Evolutionary conservation across 2,888 invertebrate genomes (phyloP).

Genomic region (Eurytoma adleriae): DNA sequence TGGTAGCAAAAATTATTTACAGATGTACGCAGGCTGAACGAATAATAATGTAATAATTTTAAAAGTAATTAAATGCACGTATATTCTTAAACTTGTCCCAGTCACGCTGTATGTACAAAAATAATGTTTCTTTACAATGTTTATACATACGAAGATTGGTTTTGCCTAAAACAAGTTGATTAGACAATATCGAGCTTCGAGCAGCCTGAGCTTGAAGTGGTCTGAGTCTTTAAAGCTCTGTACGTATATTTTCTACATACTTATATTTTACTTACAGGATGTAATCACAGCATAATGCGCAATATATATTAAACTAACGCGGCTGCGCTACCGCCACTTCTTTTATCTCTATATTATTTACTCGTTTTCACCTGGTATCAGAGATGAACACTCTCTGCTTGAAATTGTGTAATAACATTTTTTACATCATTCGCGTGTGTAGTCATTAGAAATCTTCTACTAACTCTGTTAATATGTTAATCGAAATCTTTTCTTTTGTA

Average conservation of each 20-base stretch:
- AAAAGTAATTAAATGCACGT: conserved; percentile 16
- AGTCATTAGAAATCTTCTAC: too few species aligned
- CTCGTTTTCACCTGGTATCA: not conserved
- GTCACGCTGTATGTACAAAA: conserved; percentile 44
- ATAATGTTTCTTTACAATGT: conserved; percentile 34
- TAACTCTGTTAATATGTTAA: not conserved
- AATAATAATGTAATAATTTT: conserved; percentile 21
- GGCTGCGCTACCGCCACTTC: conserved; percentile 33
- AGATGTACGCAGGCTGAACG: not conserved
- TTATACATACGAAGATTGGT: conserved; percentile 16
- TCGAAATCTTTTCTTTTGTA: not conserved
- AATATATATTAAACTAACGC: conserved; percentile 17
- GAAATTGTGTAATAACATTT: not conserved
- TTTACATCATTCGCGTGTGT: not conserved
- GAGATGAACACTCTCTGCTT: not conserved
- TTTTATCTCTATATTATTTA: not conserved
- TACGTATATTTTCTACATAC: conserved; percentile 17
- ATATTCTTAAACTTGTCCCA: conserved; percentile 15
- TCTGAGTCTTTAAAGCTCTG: conserved; percentile 23
- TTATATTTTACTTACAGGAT: conserved; percentile 34
- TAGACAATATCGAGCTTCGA: conserved; percentile 27
- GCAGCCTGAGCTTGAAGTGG: not conserved
- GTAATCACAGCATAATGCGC: conserved; percentile 49
- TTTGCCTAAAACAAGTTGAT: conserved; percentile 7
- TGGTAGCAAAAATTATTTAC: conserved; percentile 6